phyloP scores from a whole-genome alignment of 2,113 vertebrate species.

The Salvelinus namaycush region DNA sequence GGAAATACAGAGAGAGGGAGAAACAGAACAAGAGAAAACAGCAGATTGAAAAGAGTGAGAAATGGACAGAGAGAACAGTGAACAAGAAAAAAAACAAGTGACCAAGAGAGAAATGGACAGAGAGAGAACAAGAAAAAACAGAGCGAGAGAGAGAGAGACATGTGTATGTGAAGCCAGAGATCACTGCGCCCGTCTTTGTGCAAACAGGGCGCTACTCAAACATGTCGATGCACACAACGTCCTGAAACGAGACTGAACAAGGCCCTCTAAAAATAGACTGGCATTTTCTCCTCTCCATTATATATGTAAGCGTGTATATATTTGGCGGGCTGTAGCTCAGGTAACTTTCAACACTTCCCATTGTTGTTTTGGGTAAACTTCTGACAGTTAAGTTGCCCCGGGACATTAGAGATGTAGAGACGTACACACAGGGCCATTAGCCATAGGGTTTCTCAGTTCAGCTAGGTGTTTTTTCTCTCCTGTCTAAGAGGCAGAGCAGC shows the following conservation, averaged over 20 bases:
- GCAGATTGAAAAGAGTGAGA: too few species aligned
- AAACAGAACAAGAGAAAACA: not conserved
- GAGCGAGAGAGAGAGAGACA: not conserved
- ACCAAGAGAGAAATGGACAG: too few species aligned
- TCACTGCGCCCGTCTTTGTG: constrained; percentile 30
- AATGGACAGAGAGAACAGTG: constrained; percentile 2
- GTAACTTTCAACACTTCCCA: constrained; percentile 57
- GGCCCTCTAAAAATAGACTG: constrained; percentile 63
- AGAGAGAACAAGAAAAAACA: not conserved
- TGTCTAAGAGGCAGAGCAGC: constrained; percentile 15
- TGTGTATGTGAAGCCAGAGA: not conserved
- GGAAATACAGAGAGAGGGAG: not conserved
- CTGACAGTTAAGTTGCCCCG: constrained; percentile 33
- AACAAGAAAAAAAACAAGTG: constrained; percentile 8
- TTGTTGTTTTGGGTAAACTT: constrained; percentile 44
- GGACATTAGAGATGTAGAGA: constrained; percentile 18
- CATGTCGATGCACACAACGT: constrained; percentile 46
- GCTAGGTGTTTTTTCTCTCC: constrained; percentile 18
- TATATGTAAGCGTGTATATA: constrained; percentile 52
- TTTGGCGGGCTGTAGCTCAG: constrained; percentile 48
- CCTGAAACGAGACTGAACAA: constrained; percentile 56
- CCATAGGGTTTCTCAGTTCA: constrained; percentile 28
- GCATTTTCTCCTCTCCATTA: constrained; percentile 30
- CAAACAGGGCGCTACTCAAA: constrained; percentile 38
- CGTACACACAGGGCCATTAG: constrained; percentile 14